A percentile compares a stretch with the other conserved stretches of the same genome.
Conservation (phyloP, 1,140 invertebrate genomes). For the Drosophila sproati region DNA sequence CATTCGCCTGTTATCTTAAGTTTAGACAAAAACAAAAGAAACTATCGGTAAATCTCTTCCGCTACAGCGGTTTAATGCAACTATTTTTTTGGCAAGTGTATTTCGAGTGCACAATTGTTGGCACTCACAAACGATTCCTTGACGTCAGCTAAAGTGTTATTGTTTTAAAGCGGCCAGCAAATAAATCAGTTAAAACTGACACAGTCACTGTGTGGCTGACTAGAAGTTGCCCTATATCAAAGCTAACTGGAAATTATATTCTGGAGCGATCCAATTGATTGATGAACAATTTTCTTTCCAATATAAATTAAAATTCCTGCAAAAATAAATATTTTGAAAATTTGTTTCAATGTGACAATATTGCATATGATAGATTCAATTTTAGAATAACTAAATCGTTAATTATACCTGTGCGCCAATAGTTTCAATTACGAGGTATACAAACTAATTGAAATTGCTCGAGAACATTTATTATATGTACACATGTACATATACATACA, state of each 20-base stretch:
- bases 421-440: conserved; percentile 26
- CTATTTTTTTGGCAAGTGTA: conserved; percentile 3
- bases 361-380: background rate
- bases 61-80: conserved; percentile 1
- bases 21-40: conserved; percentile 22
- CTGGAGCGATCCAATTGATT: no score
- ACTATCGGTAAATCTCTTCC: conserved; percentile 9
- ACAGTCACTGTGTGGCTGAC: background rate
- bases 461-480: conserved; percentile 64
- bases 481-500: background rate
- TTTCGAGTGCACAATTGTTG: conserved; percentile 19
- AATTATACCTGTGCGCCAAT: background rate
- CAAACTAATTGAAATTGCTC: conserved; percentile 69
- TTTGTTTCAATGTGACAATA: background rate
- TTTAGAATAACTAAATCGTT: no score
- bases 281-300: no score
- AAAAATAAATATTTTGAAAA: background rate
- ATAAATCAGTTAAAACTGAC: conserved; percentile 5
- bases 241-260: no score
- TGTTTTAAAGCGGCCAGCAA: conserved; percentile 15
- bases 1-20: conserved; percentile 14
- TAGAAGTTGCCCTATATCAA: conserved; percentile 1
- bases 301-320: no score
- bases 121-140: conserved; percentile 9
- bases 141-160: conserved; percentile 32